Evolutionary conservation across 2,113 vertebrate species (phyloP).

Genomic region (Clupea harengus): DNA sequence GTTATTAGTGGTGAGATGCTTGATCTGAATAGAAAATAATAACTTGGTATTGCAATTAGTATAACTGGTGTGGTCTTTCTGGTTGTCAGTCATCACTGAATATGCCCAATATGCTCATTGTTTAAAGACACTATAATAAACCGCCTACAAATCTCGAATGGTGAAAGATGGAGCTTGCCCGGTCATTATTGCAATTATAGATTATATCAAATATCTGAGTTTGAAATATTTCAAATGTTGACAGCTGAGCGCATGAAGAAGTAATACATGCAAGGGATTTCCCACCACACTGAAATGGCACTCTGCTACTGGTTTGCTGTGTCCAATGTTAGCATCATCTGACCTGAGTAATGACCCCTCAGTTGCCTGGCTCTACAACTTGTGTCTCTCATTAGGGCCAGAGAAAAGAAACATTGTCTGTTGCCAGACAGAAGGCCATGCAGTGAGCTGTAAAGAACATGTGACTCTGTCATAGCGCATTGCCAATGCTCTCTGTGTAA

Average conservation of each 20-base stretch:
- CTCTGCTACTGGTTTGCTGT: background rate
- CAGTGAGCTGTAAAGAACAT: slow-evolving; percentile 32
- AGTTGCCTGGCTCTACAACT: slow-evolving; percentile 38
- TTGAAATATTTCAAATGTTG: background rate
- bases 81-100: background rate
- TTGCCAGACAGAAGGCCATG: slow-evolving; percentile 38
- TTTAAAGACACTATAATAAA: background rate
- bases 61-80: background rate
- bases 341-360: slow-evolving; percentile 41
- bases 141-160: too few relatives aligned
- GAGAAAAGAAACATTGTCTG: slow-evolving; percentile 51
- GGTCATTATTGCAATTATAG: background rate
- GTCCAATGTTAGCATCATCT: slow-evolving; percentile 21
- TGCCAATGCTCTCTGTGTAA: slow-evolving; percentile 26
- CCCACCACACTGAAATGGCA: background rate
- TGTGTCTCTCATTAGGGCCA: slow-evolving; percentile 41
- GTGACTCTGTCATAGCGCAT: slow-evolving; percentile 39
- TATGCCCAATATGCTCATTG: background rate
- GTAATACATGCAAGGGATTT: slow-evolving; percentile 15
- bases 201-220: too few relatives aligned
- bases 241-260: background rate
- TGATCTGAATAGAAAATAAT: too few relatives aligned
- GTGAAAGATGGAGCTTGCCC: background rate
- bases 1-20: too few relatives aligned
- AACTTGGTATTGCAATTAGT: too few relatives aligned